Conservation (phyloP, 2,113 vertebrate species). For the Petrocephalus microphthalmus region DNA sequence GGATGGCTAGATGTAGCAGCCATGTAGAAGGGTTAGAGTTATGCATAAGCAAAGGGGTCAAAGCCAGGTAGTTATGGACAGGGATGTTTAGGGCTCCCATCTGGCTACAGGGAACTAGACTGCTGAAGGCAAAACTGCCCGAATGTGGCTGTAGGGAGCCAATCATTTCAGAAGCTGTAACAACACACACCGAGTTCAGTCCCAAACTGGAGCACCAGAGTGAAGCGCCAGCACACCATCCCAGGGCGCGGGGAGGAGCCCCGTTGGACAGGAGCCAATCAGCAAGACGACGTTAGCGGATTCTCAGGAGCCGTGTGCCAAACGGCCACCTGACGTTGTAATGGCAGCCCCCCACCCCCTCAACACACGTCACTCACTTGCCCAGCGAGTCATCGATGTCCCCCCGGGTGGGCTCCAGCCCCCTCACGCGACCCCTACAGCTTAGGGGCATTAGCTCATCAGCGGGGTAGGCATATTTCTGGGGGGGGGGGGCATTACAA, state of each 20-base stretch:
- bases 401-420: slow-evolving; percentile 68
- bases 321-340: background rate
- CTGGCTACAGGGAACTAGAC: background rate
- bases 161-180: background rate
- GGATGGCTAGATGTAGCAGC: background rate
- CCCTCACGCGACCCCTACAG: slow-evolving; percentile 67
- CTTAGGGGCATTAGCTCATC: slow-evolving; percentile 74
- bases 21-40: background rate
- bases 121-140: background rate
- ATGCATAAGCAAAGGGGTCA: background rate
- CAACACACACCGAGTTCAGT: background rate
- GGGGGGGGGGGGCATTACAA: background rate
- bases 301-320: background rate
- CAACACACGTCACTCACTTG: slow-evolving; percentile 52
- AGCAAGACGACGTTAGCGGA: background rate
- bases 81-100: background rate
- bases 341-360: background rate
- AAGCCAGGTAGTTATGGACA: background rate
- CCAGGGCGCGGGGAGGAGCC: background rate
- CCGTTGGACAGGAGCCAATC: background rate
- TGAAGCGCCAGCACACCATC: background rate
- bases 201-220: background rate
- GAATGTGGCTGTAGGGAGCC: background rate
- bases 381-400: slow-evolving; percentile 71
- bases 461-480: slow-evolving; percentile 71